These are phyloP conservation scores for Alouatta palliata DNA, from an alignment of 2,113 vertebrate genomes.

Conservation along the genomic window DNA sequence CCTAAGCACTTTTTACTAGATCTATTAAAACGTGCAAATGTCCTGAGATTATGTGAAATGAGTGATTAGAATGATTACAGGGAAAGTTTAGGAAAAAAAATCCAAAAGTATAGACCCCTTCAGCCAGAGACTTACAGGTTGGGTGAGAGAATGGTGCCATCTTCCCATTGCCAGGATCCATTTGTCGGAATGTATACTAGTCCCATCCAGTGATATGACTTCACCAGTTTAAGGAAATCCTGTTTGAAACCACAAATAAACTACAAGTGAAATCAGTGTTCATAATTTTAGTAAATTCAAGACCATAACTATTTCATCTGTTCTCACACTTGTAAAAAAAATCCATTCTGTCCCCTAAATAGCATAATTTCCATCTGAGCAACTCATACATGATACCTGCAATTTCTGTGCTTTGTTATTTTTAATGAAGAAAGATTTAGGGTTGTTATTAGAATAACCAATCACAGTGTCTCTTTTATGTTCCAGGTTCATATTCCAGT, in stretches of 20 bases:
- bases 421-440: not conserved
- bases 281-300: not conserved
- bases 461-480: not conserved
- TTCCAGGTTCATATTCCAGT: not conserved
- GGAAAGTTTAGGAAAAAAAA: not conserved
- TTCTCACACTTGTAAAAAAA: not conserved
- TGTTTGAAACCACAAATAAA: conserved; percentile 15
- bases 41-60: not conserved
- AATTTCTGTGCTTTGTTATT: not conserved
- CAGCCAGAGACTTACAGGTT: conserved; percentile 53
- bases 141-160: conserved; percentile 34
- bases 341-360: not conserved
- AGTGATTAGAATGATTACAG: not conserved
- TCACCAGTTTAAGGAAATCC: conserved; percentile 74
- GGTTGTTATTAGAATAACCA: not conserved
- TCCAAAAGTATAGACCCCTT: not conserved
- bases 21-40: not conserved
- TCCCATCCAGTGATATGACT: conserved; percentile 67
- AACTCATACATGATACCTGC: not conserved
- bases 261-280: not conserved
- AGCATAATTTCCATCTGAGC: not conserved
- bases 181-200: not conserved
- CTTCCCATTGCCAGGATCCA: conserved; percentile 69
- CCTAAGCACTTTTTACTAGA: not conserved
- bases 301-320: not conserved